Conservation (phyloP, 2,113 vertebrate genomes). For the Monopterus albus region DNA sequence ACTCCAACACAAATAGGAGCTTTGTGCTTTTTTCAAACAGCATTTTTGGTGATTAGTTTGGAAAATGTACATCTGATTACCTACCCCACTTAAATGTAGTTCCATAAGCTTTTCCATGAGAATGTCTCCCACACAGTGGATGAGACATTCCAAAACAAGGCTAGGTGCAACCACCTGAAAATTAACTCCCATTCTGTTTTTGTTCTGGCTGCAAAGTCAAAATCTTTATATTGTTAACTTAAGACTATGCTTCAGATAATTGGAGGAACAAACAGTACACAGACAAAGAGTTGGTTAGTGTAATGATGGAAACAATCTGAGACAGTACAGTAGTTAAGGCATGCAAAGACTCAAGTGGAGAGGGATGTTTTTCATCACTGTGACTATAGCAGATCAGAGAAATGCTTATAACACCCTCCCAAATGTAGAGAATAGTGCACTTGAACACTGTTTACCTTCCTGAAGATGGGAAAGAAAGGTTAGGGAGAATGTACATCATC, state of each 20-base stretch:
- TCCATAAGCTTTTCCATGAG: no score
- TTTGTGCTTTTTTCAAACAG: no score
- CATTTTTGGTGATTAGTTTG: no score
- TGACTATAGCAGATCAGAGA: background rate
- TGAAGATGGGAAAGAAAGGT: no score
- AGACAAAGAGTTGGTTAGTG: background rate
- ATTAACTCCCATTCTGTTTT: constrained; percentile 3
- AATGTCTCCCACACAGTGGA: background rate
- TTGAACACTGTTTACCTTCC: no score
- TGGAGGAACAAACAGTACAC: background rate
- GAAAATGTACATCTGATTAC: no score
- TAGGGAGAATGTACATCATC: no score
- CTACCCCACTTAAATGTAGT: no score
- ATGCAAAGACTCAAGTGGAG: background rate
- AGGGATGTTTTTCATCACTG: background rate
- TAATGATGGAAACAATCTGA: background rate
- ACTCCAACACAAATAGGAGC: no score
- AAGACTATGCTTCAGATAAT: constrained; percentile 15
- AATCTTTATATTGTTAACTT: constrained; percentile 10
- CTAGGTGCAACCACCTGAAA: background rate
- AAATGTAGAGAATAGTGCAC: no score
- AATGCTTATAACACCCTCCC: no score
- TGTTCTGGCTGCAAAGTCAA: constrained; percentile 11
- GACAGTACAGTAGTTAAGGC: constrained; percentile 23
- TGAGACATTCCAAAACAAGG: fast-evolving